These are phyloP conservation scores for Ditylenchus dipsaci DNA, from an alignment of 1,140 invertebrate genomes.

Conservation along the genomic window DNA sequence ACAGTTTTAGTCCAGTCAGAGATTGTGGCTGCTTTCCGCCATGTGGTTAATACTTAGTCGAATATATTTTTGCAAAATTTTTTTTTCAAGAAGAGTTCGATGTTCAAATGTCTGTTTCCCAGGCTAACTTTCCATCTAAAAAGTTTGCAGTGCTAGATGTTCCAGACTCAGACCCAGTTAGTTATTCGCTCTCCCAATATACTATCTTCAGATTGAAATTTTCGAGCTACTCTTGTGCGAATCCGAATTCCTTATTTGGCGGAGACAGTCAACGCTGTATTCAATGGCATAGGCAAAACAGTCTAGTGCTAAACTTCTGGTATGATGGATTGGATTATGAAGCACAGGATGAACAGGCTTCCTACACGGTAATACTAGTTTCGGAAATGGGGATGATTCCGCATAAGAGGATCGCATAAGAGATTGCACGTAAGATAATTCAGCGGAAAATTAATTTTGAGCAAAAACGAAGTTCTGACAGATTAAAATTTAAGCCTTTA, in stretches of 20 bases:
- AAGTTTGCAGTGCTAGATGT: neutral
- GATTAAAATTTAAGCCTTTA: too few relatives aligned
- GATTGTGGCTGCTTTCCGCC: conserved; percentile 20
- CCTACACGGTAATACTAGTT: conserved; percentile 12
- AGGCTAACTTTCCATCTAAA: conserved; percentile 21
- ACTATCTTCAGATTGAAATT: neutral
- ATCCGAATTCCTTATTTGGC: conserved; percentile 15
- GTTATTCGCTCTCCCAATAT: neutral
- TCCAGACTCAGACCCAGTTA: neutral
- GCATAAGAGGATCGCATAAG: too few relatives aligned
- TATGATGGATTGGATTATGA: conserved; percentile 24
- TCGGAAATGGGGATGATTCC: too few relatives aligned
- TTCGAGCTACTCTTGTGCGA: conserved; percentile 18
- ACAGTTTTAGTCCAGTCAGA: conserved; percentile 9
- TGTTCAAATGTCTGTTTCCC: neutral
- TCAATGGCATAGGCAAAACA: conserved; percentile 24
- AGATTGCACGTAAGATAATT: too few relatives aligned
- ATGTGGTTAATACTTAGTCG: neutral
- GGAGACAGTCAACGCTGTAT: conserved; percentile 15
- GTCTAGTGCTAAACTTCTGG: conserved; percentile 19
- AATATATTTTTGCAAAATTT: too few relatives aligned
- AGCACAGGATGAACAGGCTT: conserved; percentile 6
- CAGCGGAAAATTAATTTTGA: too few relatives aligned
- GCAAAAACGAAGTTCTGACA: too few relatives aligned
- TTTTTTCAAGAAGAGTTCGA: neutral